Percentiles rank a stretch among this genome's conserved stretches.
Evolutionary conservation across 2,888 invertebrate genomes (phyloP).

Genomic region (Galerucella nymphaeae): DNA sequence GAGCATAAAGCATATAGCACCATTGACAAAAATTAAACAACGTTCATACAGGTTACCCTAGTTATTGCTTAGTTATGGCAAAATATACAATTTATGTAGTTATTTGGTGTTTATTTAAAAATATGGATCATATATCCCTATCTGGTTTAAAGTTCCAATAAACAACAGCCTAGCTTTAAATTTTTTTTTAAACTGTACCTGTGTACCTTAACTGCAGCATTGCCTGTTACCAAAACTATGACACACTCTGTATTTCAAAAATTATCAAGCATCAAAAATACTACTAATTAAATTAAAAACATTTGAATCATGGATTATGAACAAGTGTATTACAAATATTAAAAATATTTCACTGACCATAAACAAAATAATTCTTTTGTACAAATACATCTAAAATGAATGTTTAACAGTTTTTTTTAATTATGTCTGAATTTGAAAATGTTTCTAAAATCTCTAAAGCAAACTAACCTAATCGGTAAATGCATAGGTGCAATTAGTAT

Average conservation of each 20-base stretch:
- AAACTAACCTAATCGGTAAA: not conserved
- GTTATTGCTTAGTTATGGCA: not conserved
- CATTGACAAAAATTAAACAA: conserved; percentile 29
- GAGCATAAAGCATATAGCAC: conserved; percentile 34
- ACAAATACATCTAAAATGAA: conserved; percentile 22
- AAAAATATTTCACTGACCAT: conserved; percentile 17
- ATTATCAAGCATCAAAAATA: conserved; percentile 31
- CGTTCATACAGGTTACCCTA: not conserved
- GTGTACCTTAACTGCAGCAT: not conserved
- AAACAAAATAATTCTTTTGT: conserved; percentile 23
- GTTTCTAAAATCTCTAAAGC: not conserved
- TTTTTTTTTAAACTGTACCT: not conserved
- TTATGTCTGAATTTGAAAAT: not conserved
- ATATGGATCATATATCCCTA: too few relatives aligned
- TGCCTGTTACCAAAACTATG: not conserved
- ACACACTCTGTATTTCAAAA: conserved; percentile 1
- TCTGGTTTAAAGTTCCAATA: too few relatives aligned
- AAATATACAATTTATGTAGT: not conserved
- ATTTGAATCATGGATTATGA: conserved; percentile 16
- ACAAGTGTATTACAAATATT: conserved; percentile 20
- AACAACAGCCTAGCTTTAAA: too few relatives aligned
- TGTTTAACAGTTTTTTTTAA: not conserved
- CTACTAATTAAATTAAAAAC: conserved; percentile 28
- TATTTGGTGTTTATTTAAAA: not conserved
- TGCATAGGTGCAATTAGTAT: not conserved